Evolutionary conservation across 35 echinoderm and acorn worm species (phyloP).

Genomic region (Holothuria glaberrima): DNA sequence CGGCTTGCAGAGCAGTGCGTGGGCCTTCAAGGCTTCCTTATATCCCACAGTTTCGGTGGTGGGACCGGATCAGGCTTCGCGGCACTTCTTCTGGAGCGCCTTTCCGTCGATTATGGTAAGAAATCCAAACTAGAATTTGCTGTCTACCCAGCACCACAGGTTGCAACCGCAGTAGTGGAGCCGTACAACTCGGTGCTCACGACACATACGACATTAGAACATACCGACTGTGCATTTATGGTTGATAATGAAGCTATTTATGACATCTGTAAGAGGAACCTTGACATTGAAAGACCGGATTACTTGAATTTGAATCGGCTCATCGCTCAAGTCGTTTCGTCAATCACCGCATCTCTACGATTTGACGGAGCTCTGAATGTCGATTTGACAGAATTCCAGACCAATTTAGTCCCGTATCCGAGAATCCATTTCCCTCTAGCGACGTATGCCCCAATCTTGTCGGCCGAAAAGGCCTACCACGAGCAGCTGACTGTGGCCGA

Average conservation of each 20-base stretch:
- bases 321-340: slow-evolving; percentile 18
- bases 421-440: too few relatives aligned
- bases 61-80: slow-evolving; percentile 77
- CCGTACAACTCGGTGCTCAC: slow-evolving; percentile 62
- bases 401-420: slow-evolving; percentile 19
- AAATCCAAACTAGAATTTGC: slow-evolving; percentile 73
- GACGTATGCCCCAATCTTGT: not conserved
- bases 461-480: not conserved
- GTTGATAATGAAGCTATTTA: too few relatives aligned
- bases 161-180: slow-evolving; percentile 70
- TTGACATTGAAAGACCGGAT: too few relatives aligned
- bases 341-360: slow-evolving; percentile 19
- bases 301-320: not conserved
- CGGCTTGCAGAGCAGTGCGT: slow-evolving; percentile 48
- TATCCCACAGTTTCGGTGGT: slow-evolving; percentile 73
- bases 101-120: slow-evolving; percentile 72
- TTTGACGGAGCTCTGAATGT: not conserved
- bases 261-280: too few relatives aligned
- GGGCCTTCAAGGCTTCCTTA: slow-evolving; percentile 70
- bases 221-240: too few relatives aligned
- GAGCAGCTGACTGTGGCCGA: slow-evolving; percentile 23
- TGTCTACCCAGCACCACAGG: slow-evolving; percentile 67
- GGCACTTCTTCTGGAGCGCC: slow-evolving; percentile 62
- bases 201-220: slow-evolving; percentile 33
- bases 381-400: slow-evolving; percentile 30